Evolutionary conservation across 2,797 vertebrate species (phyloP), one percentile per base, ranked within the genome.

Genomic region (Tadarida brasiliensis): DNA sequence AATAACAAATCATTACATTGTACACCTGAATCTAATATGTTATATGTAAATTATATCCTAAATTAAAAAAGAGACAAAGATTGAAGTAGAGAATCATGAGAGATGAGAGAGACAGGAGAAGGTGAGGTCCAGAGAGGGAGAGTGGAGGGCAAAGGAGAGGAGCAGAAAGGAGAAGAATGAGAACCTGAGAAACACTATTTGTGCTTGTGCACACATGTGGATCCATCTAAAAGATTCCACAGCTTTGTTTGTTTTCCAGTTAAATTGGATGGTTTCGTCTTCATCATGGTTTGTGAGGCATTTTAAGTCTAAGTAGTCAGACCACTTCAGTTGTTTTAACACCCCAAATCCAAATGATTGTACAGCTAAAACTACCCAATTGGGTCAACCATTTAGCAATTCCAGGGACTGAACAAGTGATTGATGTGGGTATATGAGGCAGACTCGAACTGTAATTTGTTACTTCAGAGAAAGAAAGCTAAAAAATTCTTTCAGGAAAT

Each of bases 291-390:
- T 95, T 94, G 65, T 92, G 73, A 95, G 91, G 63, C 67, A 96
- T 97, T 97, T 94, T 89, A 92, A 95, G 80, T 83, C 63, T 91
- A 95, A 97, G 93, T 80, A 76, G 57, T 92, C 70, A 96, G 96
- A 94, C 94, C 88, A 96, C 92, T 97, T 95, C 94, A 97, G 88
- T 94, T 93, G 86, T 90, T 98, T 92, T 97, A 94, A 94, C 78
- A 93, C 92, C 68, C 92, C 30, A 76, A 93, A 94, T 92, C 87
- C 67, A 94, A 97, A 94, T 84, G 80, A 57, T 87, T 80, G 87
- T 70, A 84, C 44, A 84, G 90, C 84, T 87, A 57, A 93, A 94
- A 80, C 85, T 88, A 83, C 51, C 65, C 90, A 92, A 1, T 2
- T 89, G 70, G 87, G 94, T 57, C 57, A 89, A 77, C 24, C 63